Evolutionary conservation across 2,797 vertebrate genomes (phyloP).

Genomic region (Macrochelys suwanniensis): DNA sequence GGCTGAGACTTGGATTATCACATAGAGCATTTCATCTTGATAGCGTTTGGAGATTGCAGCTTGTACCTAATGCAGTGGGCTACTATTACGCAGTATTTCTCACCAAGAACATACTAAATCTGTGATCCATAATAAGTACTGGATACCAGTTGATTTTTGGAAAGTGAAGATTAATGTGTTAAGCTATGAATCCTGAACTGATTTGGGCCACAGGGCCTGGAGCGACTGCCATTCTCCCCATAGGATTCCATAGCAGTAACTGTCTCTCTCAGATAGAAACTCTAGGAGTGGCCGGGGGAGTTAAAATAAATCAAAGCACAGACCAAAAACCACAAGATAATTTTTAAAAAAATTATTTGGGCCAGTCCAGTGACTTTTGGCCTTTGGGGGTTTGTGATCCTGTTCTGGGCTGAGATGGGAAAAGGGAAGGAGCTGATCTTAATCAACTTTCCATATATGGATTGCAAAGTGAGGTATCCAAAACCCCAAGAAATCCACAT

Average conservation of each 20-base stretch:
- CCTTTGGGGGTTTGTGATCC: neutral
- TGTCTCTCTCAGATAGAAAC: neutral
- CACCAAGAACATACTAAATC: neutral
- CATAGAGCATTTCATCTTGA: conserved; percentile 33
- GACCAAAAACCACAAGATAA: too few relatives aligned
- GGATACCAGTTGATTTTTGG: neutral
- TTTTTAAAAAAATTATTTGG: too few relatives aligned
- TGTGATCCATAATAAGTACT: neutral
- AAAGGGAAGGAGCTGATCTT: neutral
- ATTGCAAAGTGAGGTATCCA: neutral
- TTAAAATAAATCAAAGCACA: too few relatives aligned
- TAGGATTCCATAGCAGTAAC: neutral
- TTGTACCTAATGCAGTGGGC: conserved; percentile 70
- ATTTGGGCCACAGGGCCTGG: neutral
- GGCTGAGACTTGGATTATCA: neutral
- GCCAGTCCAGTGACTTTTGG: neutral
- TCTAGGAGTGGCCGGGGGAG: too few relatives aligned
- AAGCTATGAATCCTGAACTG: neutral
- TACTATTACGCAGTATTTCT: conserved; percentile 50
- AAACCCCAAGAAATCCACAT: neutral
- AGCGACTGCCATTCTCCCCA: neutral
- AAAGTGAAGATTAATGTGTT: neutral
- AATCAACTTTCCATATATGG: neutral
- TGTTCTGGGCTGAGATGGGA: neutral
- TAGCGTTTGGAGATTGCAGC: conserved; percentile 24